Evolutionary conservation across 2,797 vertebrate genomes (phyloP).

Genomic region (Acomys russatus): DNA sequence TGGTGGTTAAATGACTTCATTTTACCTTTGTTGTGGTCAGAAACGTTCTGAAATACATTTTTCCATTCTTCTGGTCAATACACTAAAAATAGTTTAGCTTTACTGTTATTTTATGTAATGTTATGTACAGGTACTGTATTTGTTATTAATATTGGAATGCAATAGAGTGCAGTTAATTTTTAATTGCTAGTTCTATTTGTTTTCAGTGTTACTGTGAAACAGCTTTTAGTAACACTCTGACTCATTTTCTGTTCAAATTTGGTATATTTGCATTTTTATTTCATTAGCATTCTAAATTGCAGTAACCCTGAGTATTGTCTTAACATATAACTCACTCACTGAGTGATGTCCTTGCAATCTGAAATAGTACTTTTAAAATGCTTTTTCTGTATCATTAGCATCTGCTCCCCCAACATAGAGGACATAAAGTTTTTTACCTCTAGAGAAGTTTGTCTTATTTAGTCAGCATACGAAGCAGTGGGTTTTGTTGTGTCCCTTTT

Average conservation of each 20-base stretch:
- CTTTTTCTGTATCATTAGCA: not conserved
- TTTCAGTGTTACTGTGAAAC: not conserved
- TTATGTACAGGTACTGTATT: not conserved
- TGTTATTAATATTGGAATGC: constrained; percentile 9
- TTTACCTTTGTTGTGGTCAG: constrained; percentile 4
- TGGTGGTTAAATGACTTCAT: not conserved
- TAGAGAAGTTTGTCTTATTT: not conserved
- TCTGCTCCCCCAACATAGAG: not conserved
- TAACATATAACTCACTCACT: not conserved
- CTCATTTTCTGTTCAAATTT: constrained; percentile 43
- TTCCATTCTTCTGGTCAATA: not conserved
- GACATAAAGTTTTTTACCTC: not conserved
- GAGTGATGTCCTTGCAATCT: constrained; percentile 29
- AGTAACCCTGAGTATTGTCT: constrained; percentile 13
- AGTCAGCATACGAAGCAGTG: not conserved
- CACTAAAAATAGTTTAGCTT: not conserved
- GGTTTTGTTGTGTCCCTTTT: not conserved
- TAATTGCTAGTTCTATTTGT: constrained; percentile 43
- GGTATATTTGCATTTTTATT: constrained; percentile 62
- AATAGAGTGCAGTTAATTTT: constrained; percentile 25
- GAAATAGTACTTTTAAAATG: constrained; percentile 33
- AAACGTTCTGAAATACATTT: constrained; percentile 39
- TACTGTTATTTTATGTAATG: not conserved
- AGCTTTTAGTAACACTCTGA: not conserved
- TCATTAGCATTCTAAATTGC: constrained; percentile 33